These are phyloP conservation scores for Hypotaenidia okinawae DNA, from an alignment of 2,797 vertebrate genomes.

Conservation along the genomic window DNA sequence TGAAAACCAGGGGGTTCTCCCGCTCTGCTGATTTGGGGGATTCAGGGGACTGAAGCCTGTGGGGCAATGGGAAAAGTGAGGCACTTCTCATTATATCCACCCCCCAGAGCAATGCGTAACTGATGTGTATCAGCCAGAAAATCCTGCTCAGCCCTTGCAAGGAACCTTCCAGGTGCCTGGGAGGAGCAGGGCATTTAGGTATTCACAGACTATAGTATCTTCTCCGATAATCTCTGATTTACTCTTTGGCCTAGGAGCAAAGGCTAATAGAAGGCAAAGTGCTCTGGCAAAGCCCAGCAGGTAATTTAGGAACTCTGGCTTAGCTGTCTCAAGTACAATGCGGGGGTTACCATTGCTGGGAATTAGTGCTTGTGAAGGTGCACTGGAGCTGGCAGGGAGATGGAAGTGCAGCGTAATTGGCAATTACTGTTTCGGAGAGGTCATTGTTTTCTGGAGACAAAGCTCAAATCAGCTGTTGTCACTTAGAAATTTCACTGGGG, in stretches of 20 bases:
- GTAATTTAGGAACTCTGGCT: constrained; percentile 18
- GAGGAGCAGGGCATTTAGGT: constrained; percentile 6
- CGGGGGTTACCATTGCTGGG: background rate
- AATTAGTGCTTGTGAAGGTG: constrained; percentile 11
- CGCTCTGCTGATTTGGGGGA: background rate
- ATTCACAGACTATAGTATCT: constrained; percentile 40
- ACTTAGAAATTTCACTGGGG: constrained; percentile 54
- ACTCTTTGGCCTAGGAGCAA: constrained; percentile 26
- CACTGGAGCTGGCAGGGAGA: background rate
- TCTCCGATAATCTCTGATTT: constrained; percentile 45
- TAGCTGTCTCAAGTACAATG: background rate
- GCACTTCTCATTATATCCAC: background rate
- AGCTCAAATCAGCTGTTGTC: constrained; percentile 24
- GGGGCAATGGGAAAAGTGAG: background rate
- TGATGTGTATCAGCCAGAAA: constrained; percentile 43
- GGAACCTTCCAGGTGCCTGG: background rate
- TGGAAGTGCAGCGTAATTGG: background rate
- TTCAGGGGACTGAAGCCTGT: background rate
- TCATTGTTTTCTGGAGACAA: constrained; percentile 29
- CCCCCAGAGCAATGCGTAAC: background rate
- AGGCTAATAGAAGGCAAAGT: constrained; percentile 42
- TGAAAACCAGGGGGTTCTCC: background rate
- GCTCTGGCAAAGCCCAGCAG: background rate
- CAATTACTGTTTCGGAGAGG: constrained; percentile 17
- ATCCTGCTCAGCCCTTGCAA: background rate